A percentile compares a stretch with the other conserved stretches of the same genome.
Evolutionary conservation across 2,888 invertebrate genomes (phyloP).

Genomic region (Thereva unica): DNA sequence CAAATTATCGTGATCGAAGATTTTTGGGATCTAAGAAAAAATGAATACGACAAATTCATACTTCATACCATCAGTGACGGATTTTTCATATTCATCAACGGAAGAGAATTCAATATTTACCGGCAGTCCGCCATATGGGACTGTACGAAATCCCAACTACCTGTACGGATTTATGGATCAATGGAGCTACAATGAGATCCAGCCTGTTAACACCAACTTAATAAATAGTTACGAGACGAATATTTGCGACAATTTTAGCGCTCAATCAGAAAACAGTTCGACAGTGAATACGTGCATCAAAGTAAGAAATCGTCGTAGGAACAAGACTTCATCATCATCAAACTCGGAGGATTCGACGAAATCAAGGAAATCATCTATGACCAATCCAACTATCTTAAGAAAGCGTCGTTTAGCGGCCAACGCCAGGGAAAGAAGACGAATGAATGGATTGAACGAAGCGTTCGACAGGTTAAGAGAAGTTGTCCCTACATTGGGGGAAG

Average conservation of each 20-base stretch:
- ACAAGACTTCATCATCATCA: not conserved
- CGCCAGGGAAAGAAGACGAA: conserved; percentile 72
- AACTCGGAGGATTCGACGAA: not conserved
- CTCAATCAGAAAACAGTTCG: not conserved
- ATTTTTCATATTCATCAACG: conserved; percentile 8
- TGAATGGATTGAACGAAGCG: conserved; percentile 76
- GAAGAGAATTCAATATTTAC: conserved; percentile 3
- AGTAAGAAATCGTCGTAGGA: conserved; percentile 1
- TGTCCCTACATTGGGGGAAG: conserved; percentile 70
- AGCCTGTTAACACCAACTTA: not conserved
- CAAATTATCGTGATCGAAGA: no score
- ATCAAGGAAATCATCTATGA: not conserved
- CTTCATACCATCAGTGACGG: not conserved
- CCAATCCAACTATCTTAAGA: conserved; percentile 44
- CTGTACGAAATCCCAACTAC: not conserved
- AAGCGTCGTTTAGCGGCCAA: conserved; percentile 72
- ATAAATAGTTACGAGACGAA: not conserved
- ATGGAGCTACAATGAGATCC: not conserved
- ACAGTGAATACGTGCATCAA: not conserved
- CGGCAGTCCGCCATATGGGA: not conserved
- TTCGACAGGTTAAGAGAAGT: conserved; percentile 74
- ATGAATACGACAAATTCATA: not conserved
- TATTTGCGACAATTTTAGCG: not conserved
- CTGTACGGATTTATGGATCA: not conserved
- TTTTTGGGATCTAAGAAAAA: no score